Evolutionary conservation across 2,888 invertebrate genomes (phyloP).

Genomic region (Deilephila elpenor): DNA sequence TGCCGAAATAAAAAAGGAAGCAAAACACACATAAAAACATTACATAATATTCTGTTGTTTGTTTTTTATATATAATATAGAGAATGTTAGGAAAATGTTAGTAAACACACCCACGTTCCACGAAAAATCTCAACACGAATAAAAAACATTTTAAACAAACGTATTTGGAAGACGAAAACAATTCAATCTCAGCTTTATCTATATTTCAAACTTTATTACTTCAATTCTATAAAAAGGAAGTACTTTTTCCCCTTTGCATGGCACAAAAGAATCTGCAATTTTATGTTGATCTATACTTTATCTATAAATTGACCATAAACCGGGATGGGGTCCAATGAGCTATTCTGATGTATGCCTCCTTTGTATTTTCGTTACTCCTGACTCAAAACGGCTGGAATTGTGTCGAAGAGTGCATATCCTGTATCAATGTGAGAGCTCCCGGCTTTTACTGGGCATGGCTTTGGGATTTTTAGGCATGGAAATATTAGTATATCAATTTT

Average conservation of each 20-base stretch:
- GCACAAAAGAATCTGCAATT: conserved; percentile 15
- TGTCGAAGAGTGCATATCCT: conserved; percentile 17
- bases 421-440: neutral
- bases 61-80: no score
- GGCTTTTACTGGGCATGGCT: neutral
- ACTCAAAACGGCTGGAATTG: neutral
- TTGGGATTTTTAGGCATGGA: neutral
- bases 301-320: conserved; percentile 27
- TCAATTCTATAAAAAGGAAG: conserved; percentile 10
- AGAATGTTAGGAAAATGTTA: no score
- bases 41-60: no score
- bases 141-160: neutral
- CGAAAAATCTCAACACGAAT: no score
- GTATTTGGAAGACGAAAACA: neutral
- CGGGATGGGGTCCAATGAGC: conserved; percentile 22
- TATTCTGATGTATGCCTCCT: conserved; percentile 20
- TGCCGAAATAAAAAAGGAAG: no score
- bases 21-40: no score
- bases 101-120: no score
- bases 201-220: conserved; percentile 26
- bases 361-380: neutral
- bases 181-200: conserved; percentile 21
- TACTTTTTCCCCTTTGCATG: conserved; percentile 4
- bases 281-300: conserved; percentile 26
- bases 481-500: neutral